Evolutionary conservation across 2,797 vertebrate genomes (phyloP).

Genomic region (Clamator glandarius): DNA sequence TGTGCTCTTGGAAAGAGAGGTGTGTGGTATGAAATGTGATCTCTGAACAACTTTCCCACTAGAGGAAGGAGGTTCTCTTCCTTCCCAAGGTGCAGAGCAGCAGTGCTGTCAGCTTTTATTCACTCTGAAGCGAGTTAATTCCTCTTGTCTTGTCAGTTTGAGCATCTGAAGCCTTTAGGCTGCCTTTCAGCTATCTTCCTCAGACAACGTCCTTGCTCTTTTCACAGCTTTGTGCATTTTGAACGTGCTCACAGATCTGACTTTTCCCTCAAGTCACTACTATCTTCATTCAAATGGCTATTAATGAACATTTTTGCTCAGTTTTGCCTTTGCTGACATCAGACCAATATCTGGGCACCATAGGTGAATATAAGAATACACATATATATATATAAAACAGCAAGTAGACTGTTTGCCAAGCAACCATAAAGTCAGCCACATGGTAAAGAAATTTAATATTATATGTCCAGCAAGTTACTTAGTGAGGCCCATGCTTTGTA

Average conservation of each 20-base stretch:
- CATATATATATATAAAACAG: background rate
- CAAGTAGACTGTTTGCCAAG: background rate
- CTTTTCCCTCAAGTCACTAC: background rate
- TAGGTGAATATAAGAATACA: background rate
- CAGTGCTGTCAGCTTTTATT: background rate
- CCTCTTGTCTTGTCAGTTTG: background rate
- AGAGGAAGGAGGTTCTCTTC: background rate
- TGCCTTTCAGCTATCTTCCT: background rate
- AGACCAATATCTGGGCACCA: background rate
- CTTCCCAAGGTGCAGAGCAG: background rate
- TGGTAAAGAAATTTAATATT: background rate
- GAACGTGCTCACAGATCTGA: background rate
- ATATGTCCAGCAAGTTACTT: background rate
- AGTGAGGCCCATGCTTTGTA: background rate
- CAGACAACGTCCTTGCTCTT: background rate
- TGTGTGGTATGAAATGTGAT: background rate
- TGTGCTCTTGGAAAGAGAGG: background rate
- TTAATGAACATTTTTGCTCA: background rate
- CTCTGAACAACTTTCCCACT: background rate
- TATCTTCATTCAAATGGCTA: background rate
- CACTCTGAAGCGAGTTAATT: background rate
- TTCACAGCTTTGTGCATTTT: background rate
- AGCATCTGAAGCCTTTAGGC: background rate
- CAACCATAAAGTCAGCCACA: background rate
- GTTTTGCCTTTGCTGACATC: background rate